phyloP scores from a whole-genome alignment of 2,113 vertebrate species.

The Corynorhinus townsendii region DNA sequence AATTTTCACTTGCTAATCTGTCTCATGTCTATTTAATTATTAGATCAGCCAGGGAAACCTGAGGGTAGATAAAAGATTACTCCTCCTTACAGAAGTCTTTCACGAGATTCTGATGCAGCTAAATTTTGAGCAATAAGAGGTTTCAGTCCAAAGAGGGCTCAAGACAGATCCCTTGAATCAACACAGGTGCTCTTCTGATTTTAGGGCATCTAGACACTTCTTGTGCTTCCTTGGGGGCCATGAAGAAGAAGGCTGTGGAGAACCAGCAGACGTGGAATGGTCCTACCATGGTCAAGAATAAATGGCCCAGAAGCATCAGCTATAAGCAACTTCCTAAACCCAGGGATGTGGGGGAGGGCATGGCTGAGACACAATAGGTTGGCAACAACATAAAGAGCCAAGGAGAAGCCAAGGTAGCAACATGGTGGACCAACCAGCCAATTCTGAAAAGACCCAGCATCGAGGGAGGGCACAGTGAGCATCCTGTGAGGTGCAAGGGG shows the following conservation, averaged over 20 bases:
- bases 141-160: not conserved
- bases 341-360: fast-evolving
- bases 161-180: not conserved
- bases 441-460: not conserved
- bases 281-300: not conserved
- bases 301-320: not conserved
- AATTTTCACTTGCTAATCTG: not conserved
- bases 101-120: not conserved
- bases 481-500: not conserved
- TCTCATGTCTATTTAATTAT: not conserved
- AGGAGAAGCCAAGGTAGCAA: not conserved
- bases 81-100: not conserved
- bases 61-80: not conserved
- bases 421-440: fast-evolving
- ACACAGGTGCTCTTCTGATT: not conserved
- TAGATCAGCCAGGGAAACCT: not conserved
- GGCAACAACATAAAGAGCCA: not conserved
- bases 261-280: not conserved
- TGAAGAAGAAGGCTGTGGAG: not conserved
- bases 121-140: not conserved
- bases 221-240: not conserved
- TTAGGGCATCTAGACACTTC: not conserved
- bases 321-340: not conserved
- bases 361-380: not conserved
- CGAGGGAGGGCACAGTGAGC: not conserved